Evolutionary conservation across 2,797 vertebrate species (phyloP), one percentile per base, ranked within the genome.

Genomic region (Argya squamiceps): DNA sequence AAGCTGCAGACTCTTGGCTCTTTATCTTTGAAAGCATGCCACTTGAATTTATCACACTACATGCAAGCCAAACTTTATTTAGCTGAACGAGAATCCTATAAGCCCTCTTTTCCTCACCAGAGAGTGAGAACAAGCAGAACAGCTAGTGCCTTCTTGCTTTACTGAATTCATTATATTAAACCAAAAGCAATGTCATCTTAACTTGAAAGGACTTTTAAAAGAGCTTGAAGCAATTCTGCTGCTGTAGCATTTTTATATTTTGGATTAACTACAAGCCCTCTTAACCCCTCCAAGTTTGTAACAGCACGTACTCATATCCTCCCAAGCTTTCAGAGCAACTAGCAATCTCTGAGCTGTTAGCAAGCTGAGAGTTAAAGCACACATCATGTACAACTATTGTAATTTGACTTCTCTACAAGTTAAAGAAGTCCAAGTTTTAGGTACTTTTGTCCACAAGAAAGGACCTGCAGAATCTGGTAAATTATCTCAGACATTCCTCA

Each of bases 161-260:
- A 88, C 92, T 94, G 96, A 95, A 94, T 94, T 95, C 88, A 93
- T 95, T 93, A 95, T 63, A 93, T 64, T 91, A 93, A 96, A 95
- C 89, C 92, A 89, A 96, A 93, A 95, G 92, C 89, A 93, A 92
- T 93, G 89, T 96, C 88, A 94, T 93, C 88, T 92, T 91, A 92
- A 94, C 95, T 94, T 96, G 90, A 96, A 97, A 97, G 77, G 86
- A 90, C 92, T 93, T 96, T 84, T 85, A 91, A 95, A 97, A 96
- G 92, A 88, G 95, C 96, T 96, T 74, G 86, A 92, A 94, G 92
- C 92, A 87, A 96, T 89, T 93, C 92, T 95, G 88, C 93, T 97
- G 79, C 87, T 21, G 84, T 56, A 92, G 89, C 93, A 92, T 80
- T 83, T 97, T 91, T 95, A 53, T 93, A 59, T 74, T 93, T 91